A percentile compares a stretch with the other conserved stretches of the same genome.
phyloP scores from a whole-genome alignment of 2,797 vertebrate species.

The Melanotaenia maccullochi region DNA sequence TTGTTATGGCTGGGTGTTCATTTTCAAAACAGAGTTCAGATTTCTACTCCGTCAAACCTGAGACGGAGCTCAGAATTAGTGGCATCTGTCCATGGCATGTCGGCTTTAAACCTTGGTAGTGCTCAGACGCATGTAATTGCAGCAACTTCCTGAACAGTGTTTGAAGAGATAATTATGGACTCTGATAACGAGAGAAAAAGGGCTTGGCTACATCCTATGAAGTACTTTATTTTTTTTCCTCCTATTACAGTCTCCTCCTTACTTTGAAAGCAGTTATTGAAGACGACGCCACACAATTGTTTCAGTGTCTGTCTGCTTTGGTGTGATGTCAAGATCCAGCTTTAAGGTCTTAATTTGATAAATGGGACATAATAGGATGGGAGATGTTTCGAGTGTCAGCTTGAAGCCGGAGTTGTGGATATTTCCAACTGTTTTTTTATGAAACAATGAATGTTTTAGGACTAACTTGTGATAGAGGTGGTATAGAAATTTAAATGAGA shows the following conservation, averaged over 20 bases:
- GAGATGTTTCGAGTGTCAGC: constrained; percentile 53
- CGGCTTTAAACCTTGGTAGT: constrained; percentile 37
- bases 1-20: constrained; percentile 23
- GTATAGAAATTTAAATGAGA: constrained; percentile 28
- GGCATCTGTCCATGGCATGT: constrained; percentile 16
- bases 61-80: constrained; percentile 20
- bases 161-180: constrained; percentile 80
- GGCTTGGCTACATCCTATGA: constrained; percentile 73
- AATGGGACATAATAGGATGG: constrained; percentile 61
- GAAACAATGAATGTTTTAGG: constrained; percentile 48
- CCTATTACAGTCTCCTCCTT: constrained; percentile 29
- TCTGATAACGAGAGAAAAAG: constrained; percentile 72
- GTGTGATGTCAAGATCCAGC: constrained; percentile 38
- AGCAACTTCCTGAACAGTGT: constrained; percentile 72
- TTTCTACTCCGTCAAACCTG: constrained; percentile 13
- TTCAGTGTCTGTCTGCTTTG: constrained; percentile 52
- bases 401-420: constrained; percentile 50
- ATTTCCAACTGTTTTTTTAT: constrained; percentile 46
- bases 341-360: constrained; percentile 59
- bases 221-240: constrained; percentile 30
- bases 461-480: constrained; percentile 21
- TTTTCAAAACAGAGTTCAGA: constrained; percentile 13
- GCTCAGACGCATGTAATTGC: constrained; percentile 67
- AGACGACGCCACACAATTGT: constrained; percentile 65
- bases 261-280: constrained; percentile 68